Base-by-base conservation (phyloP, 2,113 vertebrate species). In the Scortum barcoo region DNA sequence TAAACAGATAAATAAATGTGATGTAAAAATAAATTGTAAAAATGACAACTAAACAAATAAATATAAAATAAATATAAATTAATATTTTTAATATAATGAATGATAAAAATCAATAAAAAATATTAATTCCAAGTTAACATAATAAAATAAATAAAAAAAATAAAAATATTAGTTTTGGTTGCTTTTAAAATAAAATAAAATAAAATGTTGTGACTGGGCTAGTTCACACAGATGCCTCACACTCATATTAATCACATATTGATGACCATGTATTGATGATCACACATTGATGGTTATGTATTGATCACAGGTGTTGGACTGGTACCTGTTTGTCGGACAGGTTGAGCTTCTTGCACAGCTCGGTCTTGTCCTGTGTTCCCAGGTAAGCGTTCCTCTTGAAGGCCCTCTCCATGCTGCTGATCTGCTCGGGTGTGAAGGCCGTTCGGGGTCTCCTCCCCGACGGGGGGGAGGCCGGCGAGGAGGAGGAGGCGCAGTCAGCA, bases 261-360 rank as follows among this genome's bases (percentile, higher is more conserved):
- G n/a, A n/a, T n/a, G n/a, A n/a, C n/a, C n/a, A 36, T 36, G 33
- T 36, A 36, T 36, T 36, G 33, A 36, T 36, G 33, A 36, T 36
- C 33, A 36, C 6, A n/a, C n/a, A n/a, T n/a, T n/a, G n/a, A n/a
- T n/a, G n/a, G n/a, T n/a, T n/a, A n/a, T n/a, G 6, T 36, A 7
- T 22, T n/a, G 36, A 42, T 16, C 7, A n/a, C 62, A 44, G 62
- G 28, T 3, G 5, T 4, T 13, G 11, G 42, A 20, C 2, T 1
- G 17, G 28, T 85, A 96, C 95, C 95, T 96, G 95, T 84, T 96
- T 96, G 84, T 96, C 95, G 0, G 95, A 95, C 16, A 96, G 93
- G 54, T 70, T 89, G 42, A 96, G 93, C 58, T 86, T 94, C 83
- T 86, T 93, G 91, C 95, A 95, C 20, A 96, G 94, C 76, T 96